A percentile compares a stretch with the other conserved stretches of the same genome.
Evolutionary conservation across 2,888 invertebrate genomes (phyloP).

Genomic region (Microplitis deprimator): DNA sequence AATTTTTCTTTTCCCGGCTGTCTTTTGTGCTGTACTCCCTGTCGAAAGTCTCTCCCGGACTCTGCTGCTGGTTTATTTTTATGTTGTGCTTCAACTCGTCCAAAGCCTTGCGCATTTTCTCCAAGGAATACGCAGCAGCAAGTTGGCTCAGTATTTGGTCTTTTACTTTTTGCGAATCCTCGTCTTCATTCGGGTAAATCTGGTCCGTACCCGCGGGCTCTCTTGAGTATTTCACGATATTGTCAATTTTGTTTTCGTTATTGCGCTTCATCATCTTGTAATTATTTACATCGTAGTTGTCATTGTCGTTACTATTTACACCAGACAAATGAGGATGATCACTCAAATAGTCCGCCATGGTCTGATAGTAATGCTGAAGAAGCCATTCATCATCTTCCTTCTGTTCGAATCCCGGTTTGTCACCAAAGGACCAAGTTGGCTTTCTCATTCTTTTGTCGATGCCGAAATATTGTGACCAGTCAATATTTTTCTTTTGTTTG

Average conservation of each 20-base stretch:
- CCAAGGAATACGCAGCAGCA: background rate
- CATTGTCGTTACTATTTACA: conserved; percentile 24
- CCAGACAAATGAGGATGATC: conserved; percentile 44
- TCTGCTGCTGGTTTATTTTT: background rate
- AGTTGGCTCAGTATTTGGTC: background rate
- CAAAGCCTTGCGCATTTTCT: background rate
- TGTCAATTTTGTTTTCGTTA: background rate
- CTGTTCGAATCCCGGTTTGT: background rate
- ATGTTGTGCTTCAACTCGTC: background rate
- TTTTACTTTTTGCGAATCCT: background rate
- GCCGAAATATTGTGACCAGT: background rate
- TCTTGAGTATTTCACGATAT: background rate
- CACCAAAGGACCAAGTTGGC: background rate
- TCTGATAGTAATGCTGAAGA: background rate
- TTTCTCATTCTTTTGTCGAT: background rate
- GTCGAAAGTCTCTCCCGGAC: background rate
- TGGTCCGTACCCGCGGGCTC: background rate
- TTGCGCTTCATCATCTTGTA: conserved; percentile 44
- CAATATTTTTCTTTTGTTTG: background rate
- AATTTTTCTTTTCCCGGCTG: background rate
- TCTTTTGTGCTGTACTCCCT: background rate
- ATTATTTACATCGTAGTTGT: conserved; percentile 25
- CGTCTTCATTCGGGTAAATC: background rate
- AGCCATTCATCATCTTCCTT: background rate
- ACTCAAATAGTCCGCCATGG: conserved; percentile 13